These are phyloP conservation scores for Centruroides sculpturatus DNA, from an alignment of 1,140 invertebrate genomes.

Conservation along the genomic window DNA sequence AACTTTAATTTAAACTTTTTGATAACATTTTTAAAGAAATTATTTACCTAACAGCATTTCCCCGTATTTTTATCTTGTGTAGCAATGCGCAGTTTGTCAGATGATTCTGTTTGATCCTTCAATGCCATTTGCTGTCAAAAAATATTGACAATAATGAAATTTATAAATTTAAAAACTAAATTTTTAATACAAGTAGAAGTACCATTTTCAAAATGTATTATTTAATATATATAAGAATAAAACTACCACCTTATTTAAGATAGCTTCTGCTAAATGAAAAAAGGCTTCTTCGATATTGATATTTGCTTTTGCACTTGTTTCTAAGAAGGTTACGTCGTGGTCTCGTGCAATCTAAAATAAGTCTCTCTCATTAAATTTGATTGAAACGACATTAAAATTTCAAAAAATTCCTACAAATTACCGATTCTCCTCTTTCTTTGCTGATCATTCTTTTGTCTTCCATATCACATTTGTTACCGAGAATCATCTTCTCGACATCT, in stretches of 20 bases:
- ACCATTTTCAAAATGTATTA: too few species aligned
- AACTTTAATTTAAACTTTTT: too few species aligned
- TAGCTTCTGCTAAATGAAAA: constrained; percentile 90
- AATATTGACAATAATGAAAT: neutral
- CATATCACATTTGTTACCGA: constrained; percentile 99
- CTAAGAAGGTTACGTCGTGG: constrained; percentile 94
- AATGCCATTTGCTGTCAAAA: constrained; percentile 16
- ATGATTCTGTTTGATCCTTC: constrained; percentile 17
- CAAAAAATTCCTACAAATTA: constrained; percentile 25
- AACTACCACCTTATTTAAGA: constrained; percentile 54
- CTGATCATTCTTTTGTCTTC: constrained; percentile 88
- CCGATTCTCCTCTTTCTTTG: constrained; percentile 72
- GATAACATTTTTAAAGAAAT: too few species aligned
- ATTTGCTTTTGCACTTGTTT: constrained; percentile 96
- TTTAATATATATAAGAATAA: too few species aligned
- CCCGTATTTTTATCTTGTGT: constrained; percentile 14
- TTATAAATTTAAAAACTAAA: neutral
- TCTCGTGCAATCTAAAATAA: constrained; percentile 69
- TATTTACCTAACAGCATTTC: constrained; percentile 16
- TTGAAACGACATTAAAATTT: neutral
- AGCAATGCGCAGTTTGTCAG: constrained; percentile 18
- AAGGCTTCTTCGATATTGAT: constrained; percentile 97
- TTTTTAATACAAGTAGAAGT: too few species aligned
- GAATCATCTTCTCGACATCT: constrained; percentile 99
- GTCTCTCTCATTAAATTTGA: neutral